A percentile compares a stretch with the other conserved stretches of the same genome.
These are phyloP conservation scores for Carapus acus DNA, from an alignment of 2,797 vertebrate species.

Conservation along the genomic window DNA sequence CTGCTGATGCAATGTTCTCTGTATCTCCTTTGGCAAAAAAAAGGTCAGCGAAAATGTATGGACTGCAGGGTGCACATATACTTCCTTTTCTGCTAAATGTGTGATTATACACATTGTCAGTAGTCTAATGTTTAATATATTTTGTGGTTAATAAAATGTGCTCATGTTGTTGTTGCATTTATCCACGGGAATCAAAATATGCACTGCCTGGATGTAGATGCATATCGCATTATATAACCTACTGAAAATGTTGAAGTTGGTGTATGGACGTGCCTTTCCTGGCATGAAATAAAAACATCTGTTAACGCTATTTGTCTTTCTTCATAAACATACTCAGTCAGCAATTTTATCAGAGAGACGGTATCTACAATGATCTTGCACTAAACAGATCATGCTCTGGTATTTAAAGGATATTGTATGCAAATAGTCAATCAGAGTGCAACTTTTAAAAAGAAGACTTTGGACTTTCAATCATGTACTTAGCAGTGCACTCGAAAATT, in stretches of 20 bases:
- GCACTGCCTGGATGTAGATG: conserved; percentile 73
- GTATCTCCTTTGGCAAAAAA: conserved; percentile 56
- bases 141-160: conserved; percentile 68
- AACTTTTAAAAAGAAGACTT: too few relatives aligned
- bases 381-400: too few relatives aligned
- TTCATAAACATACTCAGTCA: background rate
- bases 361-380: too few relatives aligned
- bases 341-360: background rate
- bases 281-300: conserved; percentile 68
- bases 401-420: too few relatives aligned
- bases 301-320: conserved; percentile 37
- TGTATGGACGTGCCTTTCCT: conserved; percentile 64
- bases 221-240: conserved; percentile 65
- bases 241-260: conserved; percentile 55
- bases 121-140: conserved; percentile 64
- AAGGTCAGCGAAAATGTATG: conserved; percentile 57
- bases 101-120: conserved; percentile 61
- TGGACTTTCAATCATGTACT: too few relatives aligned
- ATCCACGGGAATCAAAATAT: conserved; percentile 64
- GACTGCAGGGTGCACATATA: conserved; percentile 65
- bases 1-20: conserved; percentile 62
- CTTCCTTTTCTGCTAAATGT: conserved; percentile 62
- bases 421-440: too few relatives aligned
- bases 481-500: too few relatives aligned
- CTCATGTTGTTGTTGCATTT: conserved; percentile 69